Percentiles rank a stretch among this genome's conserved stretches.
These are phyloP conservation scores for Pycnonotus jocosus DNA, from an alignment of 2,113 vertebrate species.

Conservation along the genomic window DNA sequence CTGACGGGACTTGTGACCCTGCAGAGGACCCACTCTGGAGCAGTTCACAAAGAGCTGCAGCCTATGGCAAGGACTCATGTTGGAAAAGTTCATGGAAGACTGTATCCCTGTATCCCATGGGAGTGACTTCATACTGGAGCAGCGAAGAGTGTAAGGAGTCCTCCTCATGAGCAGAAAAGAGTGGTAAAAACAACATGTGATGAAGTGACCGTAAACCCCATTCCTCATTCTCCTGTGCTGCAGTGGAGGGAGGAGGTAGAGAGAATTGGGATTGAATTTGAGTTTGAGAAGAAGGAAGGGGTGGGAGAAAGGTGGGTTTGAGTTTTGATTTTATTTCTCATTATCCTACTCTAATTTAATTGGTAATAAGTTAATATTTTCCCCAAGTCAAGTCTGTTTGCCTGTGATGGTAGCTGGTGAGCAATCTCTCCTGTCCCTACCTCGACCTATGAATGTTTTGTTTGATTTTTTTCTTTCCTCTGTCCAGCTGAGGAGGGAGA, in stretches of 20 bases:
- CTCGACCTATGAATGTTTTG: accelerated
- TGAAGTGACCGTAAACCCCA: accelerated
- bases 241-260: neutral
- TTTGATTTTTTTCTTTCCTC: neutral
- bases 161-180: neutral
- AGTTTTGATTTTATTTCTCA: neutral
- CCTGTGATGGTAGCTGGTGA: neutral
- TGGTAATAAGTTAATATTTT: neutral
- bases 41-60: neutral
- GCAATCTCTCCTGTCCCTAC: neutral
- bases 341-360: neutral
- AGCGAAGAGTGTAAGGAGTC: neutral
- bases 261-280: neutral
- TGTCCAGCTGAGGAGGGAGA: neutral
- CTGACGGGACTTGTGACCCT: neutral
- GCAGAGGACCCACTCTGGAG: neutral
- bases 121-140: neutral
- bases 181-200: accelerated
- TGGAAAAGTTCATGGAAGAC: neutral
- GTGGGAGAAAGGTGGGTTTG: neutral
- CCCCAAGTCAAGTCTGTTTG: neutral
- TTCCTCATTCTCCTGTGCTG: neutral
- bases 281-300: neutral
- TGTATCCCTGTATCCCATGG: no score
- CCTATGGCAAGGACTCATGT: neutral